Evolutionary conservation across 2,113 vertebrate genomes (phyloP).

Genomic region (Falco punctatus): DNA sequence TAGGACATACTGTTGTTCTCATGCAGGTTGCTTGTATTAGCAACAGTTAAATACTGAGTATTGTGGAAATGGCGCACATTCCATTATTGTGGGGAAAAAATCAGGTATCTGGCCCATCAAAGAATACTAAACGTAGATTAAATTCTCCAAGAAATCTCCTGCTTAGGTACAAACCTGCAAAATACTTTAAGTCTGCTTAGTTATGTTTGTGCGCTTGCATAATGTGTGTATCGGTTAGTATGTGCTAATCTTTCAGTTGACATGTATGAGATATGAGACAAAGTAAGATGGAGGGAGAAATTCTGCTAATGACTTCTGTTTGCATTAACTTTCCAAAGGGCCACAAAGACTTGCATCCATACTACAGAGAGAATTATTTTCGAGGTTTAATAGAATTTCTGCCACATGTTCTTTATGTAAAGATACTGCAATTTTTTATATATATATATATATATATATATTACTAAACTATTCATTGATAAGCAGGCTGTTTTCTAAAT

Average conservation of each 20-base stretch:
- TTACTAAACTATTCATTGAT: constrained; percentile 25
- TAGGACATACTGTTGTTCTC: not conserved
- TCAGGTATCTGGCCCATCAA: not conserved
- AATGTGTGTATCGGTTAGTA: not conserved
- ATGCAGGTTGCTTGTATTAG: not conserved
- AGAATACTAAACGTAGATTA: not conserved
- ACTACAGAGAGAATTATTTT: not conserved
- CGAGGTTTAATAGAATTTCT: not conserved
- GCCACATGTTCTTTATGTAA: not conserved
- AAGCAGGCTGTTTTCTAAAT: constrained; percentile 35
- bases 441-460: too few relatives aligned
- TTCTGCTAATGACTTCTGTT: not conserved
- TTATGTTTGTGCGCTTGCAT: not conserved
- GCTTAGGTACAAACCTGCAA: not conserved
- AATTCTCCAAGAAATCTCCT: not conserved
- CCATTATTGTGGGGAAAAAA: not conserved
- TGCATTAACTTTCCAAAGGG: not conserved
- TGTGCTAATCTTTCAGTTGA: not conserved
- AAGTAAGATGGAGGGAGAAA: not conserved
- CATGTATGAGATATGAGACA: not conserved
- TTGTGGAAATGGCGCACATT: not conserved
- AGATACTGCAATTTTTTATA: not conserved
- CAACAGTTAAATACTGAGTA: not conserved
- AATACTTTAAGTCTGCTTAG: not conserved
- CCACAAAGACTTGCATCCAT: not conserved